These are phyloP conservation scores for Dendroctonus ponderosae DNA, from an alignment of 1,140 invertebrate species.

Conservation along the genomic window DNA sequence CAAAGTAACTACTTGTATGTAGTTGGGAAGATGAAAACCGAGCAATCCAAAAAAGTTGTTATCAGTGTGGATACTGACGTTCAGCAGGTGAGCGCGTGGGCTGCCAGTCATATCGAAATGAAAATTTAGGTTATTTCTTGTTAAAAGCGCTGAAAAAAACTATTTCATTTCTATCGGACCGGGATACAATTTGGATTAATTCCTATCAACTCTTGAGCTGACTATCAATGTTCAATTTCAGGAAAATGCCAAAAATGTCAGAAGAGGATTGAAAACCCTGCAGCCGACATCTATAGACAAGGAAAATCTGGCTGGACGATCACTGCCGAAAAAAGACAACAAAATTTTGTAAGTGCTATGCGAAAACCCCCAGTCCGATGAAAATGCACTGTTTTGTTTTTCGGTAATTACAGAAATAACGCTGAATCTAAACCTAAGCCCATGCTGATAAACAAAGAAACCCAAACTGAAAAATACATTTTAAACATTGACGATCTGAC, in stretches of 20 bases:
- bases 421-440: constrained; percentile 21
- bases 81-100: constrained; percentile 46
- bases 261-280: constrained; percentile 62
- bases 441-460: constrained; percentile 50
- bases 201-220: neutral
- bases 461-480: constrained; percentile 58
- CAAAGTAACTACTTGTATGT: too few species aligned
- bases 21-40: constrained; percentile 39
- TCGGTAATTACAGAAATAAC: neutral
- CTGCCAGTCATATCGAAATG: constrained; percentile 3
- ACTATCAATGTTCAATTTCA: constrained; percentile 27
- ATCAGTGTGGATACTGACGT: constrained; percentile 53
- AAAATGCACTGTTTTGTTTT: neutral
- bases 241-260: constrained; percentile 53
- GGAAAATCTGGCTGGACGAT: constrained; percentile 63
- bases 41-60: constrained; percentile 47
- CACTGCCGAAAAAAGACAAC: constrained; percentile 35
- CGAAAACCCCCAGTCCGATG: neutral
- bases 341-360: constrained; percentile 39
- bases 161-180: too few species aligned
- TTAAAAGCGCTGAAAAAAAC: neutral
- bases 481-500: constrained; percentile 62
- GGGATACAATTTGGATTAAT: too few species aligned
- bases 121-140: neutral
- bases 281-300: constrained; percentile 62